A percentile compares a stretch with the other conserved stretches of the same genome.
Evolutionary conservation across 53 echinoderm and acorn worm species (phyloP).

Genomic region (Mesocentrotus franciscanus): DNA sequence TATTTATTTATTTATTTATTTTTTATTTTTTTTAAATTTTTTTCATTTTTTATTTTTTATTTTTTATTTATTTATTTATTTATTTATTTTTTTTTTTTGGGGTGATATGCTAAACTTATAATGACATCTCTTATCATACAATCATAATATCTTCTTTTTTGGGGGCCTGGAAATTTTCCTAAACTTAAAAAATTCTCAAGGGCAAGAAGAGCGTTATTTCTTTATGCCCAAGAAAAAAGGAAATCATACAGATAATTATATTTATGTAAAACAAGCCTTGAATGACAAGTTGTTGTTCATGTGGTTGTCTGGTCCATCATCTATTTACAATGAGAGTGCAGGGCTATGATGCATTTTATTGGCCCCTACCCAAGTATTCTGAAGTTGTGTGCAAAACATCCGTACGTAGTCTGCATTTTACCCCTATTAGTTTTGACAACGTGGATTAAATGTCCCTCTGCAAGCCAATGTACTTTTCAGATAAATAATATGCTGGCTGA

Average conservation of each 20-base stretch:
- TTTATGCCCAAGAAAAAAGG: not conserved
- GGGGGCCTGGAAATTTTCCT: not conserved
- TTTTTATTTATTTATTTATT: too few species aligned
- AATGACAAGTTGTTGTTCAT: not conserved
- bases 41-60: too few species aligned
- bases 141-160: too few species aligned
- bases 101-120: too few species aligned
- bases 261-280: not conserved
- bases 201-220: not conserved
- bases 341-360: not conserved
- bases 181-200: not conserved
- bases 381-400: conserved; percentile 21
- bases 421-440: conserved; percentile 30
- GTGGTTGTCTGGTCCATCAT: not conserved
- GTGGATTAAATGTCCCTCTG: not conserved
- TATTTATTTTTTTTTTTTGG: too few species aligned
- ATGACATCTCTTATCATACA: too few species aligned
- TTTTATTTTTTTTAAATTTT: too few species aligned
- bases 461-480: conserved; percentile 32
- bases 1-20: too few species aligned
- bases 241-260: not conserved
- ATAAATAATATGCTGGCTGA: not conserved
- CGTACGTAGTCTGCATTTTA: not conserved
- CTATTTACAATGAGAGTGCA: not conserved
- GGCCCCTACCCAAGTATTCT: conserved; percentile 29